phyloP scores from a whole-genome alignment of 2,888 invertebrate species.

The Archaeoteleia sp. region DNA sequence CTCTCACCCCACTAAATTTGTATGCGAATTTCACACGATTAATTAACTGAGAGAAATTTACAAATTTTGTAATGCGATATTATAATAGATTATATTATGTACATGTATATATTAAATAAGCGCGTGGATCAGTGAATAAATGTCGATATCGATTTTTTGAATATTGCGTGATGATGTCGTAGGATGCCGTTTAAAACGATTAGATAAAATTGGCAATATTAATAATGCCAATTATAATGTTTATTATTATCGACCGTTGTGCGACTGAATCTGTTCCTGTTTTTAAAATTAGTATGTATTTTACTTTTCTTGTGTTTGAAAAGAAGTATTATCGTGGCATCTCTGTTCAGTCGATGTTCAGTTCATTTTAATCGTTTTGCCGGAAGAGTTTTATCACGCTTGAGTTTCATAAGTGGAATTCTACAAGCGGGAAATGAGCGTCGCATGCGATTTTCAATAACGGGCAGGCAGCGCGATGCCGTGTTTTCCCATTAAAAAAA shows the following conservation, averaged over 20 bases:
- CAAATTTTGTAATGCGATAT: too few species aligned
- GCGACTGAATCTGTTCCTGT: too few species aligned
- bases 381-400: slow-evolving; percentile 49
- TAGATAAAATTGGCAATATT: too few species aligned
- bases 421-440: slow-evolving; percentile 51
- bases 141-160: too few species aligned
- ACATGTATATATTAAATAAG: too few species aligned
- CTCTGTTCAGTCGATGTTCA: slow-evolving; percentile 37
- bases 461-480: slow-evolving; percentile 32
- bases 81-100: too few species aligned
- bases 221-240: too few species aligned
- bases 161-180: too few species aligned
- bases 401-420: slow-evolving; percentile 48
- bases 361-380: slow-evolving; percentile 35
- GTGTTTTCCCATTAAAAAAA: slow-evolving; percentile 53
- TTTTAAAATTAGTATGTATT: too few species aligned
- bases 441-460: slow-evolving; percentile 55
- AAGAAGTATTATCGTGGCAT: slow-evolving; percentile 38
- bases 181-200: too few species aligned
- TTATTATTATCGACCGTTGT: too few species aligned
- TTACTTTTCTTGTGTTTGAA: slow-evolving; percentile 3
- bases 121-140: too few species aligned
- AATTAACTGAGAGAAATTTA: neutral
- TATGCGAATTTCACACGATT: neutral
- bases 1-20: neutral